Conservation (phyloP, 2,888 invertebrate genomes). For the Agrochola circellaris region DNA sequence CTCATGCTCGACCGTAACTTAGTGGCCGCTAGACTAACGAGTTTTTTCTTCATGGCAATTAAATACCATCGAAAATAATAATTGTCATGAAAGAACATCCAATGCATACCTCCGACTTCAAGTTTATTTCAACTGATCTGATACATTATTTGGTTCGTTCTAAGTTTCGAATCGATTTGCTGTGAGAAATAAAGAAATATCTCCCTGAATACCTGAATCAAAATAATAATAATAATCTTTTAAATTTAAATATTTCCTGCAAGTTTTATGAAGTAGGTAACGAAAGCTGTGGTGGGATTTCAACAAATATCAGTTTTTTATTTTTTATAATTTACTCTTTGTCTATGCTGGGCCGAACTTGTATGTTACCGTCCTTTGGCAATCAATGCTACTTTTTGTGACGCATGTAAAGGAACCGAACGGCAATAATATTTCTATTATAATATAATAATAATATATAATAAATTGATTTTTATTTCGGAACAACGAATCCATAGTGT, state of each 20-base stretch:
- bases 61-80: background rate
- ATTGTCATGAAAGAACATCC: background rate
- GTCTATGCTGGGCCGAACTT: background rate
- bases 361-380: background rate
- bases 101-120: background rate
- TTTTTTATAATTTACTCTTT: background rate
- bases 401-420: background rate
- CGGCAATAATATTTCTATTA: background rate
- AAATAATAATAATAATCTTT: background rate
- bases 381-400: background rate
- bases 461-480: no score
- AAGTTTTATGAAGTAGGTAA: background rate
- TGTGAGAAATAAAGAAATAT: background rate
- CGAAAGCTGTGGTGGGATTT: background rate
- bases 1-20: background rate
- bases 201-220: background rate
- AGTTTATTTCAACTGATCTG: background rate
- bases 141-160: background rate
- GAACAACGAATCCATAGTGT: no score
- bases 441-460: no score
- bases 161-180: background rate
- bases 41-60: no score
- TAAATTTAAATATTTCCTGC: background rate
- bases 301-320: background rate
- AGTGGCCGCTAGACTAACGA: no score